These are phyloP conservation scores for Callinectes sapidus DNA, from an alignment of 2,888 invertebrate genomes.

Conservation along the genomic window DNA sequence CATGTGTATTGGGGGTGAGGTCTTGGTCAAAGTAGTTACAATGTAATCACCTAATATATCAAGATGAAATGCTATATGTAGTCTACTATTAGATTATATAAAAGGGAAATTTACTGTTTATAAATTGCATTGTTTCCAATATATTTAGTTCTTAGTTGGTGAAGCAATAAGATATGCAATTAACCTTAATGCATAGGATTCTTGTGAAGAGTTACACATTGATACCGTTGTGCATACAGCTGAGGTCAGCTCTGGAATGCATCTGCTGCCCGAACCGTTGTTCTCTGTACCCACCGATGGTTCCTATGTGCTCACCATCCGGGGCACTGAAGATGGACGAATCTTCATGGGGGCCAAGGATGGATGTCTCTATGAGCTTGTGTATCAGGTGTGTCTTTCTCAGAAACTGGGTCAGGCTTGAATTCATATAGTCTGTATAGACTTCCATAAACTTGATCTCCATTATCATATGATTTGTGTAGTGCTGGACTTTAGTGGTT, in stretches of 20 bases:
- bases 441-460: neutral
- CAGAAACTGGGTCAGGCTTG: neutral
- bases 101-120: neutral
- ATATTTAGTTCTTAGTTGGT: neutral
- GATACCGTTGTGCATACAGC: conserved; percentile 42
- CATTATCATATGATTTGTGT: neutral
- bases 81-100: neutral
- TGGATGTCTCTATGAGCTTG: conserved; percentile 95
- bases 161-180: neutral
- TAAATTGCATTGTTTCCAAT: neutral
- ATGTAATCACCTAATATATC: no score
- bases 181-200: neutral
- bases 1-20: neutral
- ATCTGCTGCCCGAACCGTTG: conserved; percentile 94
- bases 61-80: no score
- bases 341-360: conserved; percentile 97
- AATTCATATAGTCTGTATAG: neutral
- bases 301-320: conserved; percentile 87
- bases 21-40: no score
- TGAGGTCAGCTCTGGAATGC: conserved; percentile 81
- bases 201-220: neutral
- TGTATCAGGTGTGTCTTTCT: conserved; percentile 82
- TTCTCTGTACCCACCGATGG: conserved; percentile 94
- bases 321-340: conserved; percentile 88
- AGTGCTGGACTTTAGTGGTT: neutral